Conservation (phyloP, 1,140 invertebrate genomes). For the Drosophila simulans region DNA sequence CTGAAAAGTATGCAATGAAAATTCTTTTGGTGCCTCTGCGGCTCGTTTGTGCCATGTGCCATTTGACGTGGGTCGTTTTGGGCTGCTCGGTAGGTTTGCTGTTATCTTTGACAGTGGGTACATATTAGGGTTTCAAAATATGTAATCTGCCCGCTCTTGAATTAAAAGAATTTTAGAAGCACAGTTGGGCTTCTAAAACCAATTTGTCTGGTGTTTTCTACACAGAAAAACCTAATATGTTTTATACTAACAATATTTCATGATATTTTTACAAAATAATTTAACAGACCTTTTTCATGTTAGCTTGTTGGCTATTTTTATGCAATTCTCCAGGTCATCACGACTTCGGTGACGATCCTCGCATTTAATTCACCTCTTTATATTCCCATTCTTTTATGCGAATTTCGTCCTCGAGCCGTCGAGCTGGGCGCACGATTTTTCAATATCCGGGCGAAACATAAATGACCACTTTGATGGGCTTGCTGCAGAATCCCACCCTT, state of each 20-base stretch:
- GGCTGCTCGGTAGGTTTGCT: slow-evolving; percentile 2
- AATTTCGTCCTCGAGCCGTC: slow-evolving; percentile 25
- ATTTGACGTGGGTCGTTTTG: slow-evolving; percentile 20
- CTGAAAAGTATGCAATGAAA: slow-evolving; percentile 64
- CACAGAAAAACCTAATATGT: too few species aligned
- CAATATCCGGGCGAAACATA: slow-evolving; percentile 68
- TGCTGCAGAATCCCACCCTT: slow-evolving; percentile 8
- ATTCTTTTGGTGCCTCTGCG: slow-evolving; percentile 26
- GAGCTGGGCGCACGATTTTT: slow-evolving; percentile 63
- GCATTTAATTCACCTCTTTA: slow-evolving; percentile 47
- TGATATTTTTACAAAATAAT: too few species aligned
- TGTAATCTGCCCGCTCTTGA: neutral
- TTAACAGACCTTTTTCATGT: neutral
- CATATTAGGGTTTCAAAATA: neutral
- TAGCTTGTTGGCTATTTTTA: neutral
- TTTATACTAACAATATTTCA: too few species aligned
- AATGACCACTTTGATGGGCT: slow-evolving; percentile 57
- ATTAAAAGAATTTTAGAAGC: neutral
- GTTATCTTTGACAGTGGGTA: neutral
- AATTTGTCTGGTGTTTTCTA: too few species aligned
- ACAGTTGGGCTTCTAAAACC: neutral
- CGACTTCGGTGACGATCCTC: neutral
- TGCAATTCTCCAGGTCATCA: neutral
- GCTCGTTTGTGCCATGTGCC: slow-evolving; percentile 4
- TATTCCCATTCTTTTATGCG: slow-evolving; percentile 24